Conservation (phyloP, 2,888 invertebrate species). For the Gerris lacustris region DNA sequence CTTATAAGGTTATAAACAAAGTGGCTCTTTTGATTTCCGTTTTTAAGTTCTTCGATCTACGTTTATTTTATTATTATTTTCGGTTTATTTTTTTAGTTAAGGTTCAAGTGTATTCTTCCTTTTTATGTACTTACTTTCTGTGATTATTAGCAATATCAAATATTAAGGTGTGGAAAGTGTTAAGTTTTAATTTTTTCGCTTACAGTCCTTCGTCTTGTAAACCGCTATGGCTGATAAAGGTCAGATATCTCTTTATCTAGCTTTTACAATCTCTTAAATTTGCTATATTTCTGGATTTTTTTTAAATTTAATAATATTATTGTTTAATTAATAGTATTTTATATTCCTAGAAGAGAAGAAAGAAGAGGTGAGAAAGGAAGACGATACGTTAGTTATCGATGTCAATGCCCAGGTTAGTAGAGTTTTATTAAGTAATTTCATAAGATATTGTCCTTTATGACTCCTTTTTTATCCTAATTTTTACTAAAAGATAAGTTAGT, state of each 20-base stretch:
- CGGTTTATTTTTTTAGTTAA: not conserved
- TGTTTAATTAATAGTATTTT: not conserved
- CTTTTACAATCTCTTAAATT: not conserved
- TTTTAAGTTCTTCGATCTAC: not conserved
- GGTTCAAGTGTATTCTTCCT: not conserved
- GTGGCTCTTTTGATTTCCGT: not conserved
- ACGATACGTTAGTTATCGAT: conserved; percentile 23
- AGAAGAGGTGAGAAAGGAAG: conserved; percentile 13
- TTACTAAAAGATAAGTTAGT: no score
- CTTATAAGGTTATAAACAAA: not conserved
- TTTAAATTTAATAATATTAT: not conserved
- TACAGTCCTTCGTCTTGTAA: no score
- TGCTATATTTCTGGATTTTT: not conserved
- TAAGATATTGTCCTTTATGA: no score
- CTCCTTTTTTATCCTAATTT: no score
- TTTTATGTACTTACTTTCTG: not conserved
- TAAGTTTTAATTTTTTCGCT: no score
- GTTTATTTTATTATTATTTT: not conserved
- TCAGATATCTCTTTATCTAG: not conserved
- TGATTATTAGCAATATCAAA: not conserved
- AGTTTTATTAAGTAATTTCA: not conserved
- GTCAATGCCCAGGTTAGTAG: conserved; percentile 20
- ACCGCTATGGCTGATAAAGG: not conserved
- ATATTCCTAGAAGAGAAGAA: not conserved
- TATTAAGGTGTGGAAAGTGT: not conserved